These are phyloP conservation scores for Acrossocheilus fasciatus DNA, from an alignment of 2,797 vertebrate genomes.

Conservation along the genomic window DNA sequence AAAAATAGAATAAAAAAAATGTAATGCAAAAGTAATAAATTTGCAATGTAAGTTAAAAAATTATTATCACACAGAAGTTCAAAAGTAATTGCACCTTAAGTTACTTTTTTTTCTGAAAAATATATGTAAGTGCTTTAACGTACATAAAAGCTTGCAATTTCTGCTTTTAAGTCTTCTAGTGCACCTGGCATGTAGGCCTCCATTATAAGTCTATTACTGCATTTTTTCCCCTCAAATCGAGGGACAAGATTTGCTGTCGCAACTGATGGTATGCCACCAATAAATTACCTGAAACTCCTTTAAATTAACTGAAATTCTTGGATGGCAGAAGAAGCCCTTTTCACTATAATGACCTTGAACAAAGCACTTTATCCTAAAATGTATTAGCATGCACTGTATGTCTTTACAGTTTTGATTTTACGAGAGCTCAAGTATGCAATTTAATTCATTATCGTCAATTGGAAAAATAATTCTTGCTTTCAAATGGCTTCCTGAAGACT, in stretches of 20 bases:
- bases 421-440: neutral
- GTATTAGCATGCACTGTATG: neutral
- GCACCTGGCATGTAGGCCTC: neutral
- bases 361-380: neutral
- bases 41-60: neutral
- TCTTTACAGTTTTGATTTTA: neutral
- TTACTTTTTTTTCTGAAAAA: neutral
- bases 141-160: neutral
- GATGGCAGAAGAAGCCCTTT: neutral
- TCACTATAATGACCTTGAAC: neutral
- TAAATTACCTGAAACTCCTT: neutral
- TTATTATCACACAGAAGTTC: neutral
- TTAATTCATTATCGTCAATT: neutral
- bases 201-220: neutral
- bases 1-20: neutral
- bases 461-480: constrained; percentile 12
- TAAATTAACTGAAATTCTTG: neutral
- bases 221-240: neutral
- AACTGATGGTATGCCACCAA: neutral
- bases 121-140: neutral
- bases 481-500: neutral
- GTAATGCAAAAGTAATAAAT: neutral
- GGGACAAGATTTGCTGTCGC: neutral
- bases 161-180: neutral
- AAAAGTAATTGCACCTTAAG: neutral